Conservation (phyloP, 2,888 invertebrate species). For the Perdita meconis region DNA sequence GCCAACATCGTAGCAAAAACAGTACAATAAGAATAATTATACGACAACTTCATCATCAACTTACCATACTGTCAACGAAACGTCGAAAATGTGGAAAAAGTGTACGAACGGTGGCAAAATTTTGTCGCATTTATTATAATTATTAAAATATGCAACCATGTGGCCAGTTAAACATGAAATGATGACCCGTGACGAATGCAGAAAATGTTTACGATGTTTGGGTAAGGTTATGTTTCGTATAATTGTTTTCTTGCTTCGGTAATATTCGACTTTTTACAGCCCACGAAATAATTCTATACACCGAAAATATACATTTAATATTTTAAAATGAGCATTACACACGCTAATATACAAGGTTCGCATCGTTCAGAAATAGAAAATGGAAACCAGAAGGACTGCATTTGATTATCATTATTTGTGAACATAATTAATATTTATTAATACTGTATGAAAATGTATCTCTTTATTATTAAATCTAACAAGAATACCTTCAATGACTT, state of each 20-base stretch:
- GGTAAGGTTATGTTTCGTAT: constrained; percentile 86
- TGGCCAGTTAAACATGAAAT: constrained; percentile 90
- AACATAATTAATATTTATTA: constrained; percentile 34
- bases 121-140: constrained; percentile 46
- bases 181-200: constrained; percentile 95
- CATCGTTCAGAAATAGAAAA: constrained; percentile 15
- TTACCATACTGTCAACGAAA: constrained; percentile 75
- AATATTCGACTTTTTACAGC: constrained; percentile 20
- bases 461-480: constrained; percentile 36
- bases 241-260: constrained; percentile 40
- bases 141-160: constrained; percentile 79
- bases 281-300: constrained; percentile 2
- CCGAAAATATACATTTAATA: constrained; percentile 11
- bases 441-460: constrained; percentile 32
- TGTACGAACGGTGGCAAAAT: constrained; percentile 37
- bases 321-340: constrained; percentile 13
- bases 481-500: constrained; percentile 16
- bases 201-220: constrained; percentile 93
- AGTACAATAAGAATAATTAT: constrained; percentile 34
- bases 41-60: constrained; percentile 71
- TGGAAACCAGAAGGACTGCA: constrained; percentile 8
- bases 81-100: constrained; percentile 69
- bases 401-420: constrained; percentile 32
- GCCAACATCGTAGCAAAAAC: constrained; percentile 37
- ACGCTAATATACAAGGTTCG: neutral